Conservation (phyloP, 2,113 vertebrate species). For the Crotophaga sulcirostris region DNA sequence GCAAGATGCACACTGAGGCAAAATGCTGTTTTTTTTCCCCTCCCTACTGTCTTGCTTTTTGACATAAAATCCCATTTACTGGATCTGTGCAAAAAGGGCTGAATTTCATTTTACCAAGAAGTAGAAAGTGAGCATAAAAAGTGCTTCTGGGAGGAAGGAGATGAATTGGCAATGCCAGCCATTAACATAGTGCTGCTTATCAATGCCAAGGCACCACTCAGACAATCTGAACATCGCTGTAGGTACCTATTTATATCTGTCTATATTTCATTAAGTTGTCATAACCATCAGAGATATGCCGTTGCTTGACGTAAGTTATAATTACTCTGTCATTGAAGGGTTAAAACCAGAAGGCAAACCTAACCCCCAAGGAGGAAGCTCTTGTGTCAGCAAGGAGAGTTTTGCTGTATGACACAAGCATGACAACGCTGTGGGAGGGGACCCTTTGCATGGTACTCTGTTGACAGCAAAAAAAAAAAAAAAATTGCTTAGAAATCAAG, state of each 20-base stretch:
- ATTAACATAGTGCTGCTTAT: background rate
- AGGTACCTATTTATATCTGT: background rate
- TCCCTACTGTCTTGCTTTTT: background rate
- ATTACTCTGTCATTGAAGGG: background rate
- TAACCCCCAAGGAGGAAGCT: background rate
- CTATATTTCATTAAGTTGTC: background rate
- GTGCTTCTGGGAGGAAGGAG: background rate
- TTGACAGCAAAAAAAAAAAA: background rate
- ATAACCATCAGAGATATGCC: background rate
- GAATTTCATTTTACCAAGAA: background rate
- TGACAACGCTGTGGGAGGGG: background rate
- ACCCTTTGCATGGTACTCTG: background rate
- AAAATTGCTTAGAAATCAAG: background rate
- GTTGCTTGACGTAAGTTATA: background rate
- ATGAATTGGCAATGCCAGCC: background rate
- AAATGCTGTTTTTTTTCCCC: rapidly evolving
- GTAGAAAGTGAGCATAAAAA: background rate
- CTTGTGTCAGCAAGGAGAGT: background rate
- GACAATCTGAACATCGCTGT: background rate
- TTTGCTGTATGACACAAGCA: background rate
- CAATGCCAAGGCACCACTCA: background rate
- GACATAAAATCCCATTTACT: background rate
- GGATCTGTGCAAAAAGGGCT: background rate
- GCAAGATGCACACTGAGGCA: background rate
- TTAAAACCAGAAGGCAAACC: background rate